Percentiles rank a stretch among this genome's conserved stretches.
phyloP scores from a whole-genome alignment of 2,113 vertebrate species.

The Phalacrocorax pelagicus region DNA sequence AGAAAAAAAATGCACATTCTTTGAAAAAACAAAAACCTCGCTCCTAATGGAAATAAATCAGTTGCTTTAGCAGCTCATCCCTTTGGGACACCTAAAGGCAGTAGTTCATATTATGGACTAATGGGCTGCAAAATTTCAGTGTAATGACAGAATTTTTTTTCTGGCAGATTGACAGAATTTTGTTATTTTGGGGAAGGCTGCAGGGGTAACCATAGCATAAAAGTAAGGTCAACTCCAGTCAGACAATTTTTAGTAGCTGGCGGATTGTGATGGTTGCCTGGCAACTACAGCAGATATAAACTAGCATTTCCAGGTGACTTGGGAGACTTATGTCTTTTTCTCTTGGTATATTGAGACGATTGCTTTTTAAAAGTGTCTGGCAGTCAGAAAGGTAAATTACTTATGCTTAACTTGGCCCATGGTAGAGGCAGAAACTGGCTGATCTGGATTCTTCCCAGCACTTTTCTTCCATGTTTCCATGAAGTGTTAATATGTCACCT shows the following conservation, averaged over 20 bases:
- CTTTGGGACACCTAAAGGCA: constrained; percentile 24
- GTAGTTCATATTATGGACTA: constrained; percentile 47
- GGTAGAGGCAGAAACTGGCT: background rate
- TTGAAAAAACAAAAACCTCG: background rate
- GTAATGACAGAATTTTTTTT: constrained; percentile 61
- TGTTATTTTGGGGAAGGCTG: constrained; percentile 47
- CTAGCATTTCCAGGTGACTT: constrained; percentile 30
- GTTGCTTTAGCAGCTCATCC: constrained; percentile 7
- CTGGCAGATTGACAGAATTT: constrained; percentile 51
- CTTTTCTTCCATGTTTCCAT: background rate
- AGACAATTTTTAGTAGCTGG: constrained; percentile 57
- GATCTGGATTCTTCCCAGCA: background rate
- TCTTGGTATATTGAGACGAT: background rate
- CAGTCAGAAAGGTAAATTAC: background rate
- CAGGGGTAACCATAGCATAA: constrained; percentile 28
- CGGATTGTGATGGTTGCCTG: constrained; percentile 53
- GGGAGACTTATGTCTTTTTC: background rate
- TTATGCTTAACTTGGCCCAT: background rate
- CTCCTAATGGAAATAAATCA: constrained; percentile 24
- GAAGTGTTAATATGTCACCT: background rate
- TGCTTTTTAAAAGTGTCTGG: background rate
- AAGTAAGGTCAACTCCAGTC: constrained; percentile 63
- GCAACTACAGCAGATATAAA: constrained; percentile 19
- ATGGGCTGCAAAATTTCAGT: constrained; percentile 62
- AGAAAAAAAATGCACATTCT: background rate